Conservation (phyloP, 2,888 invertebrate genomes). For the Drosophila limbata region DNA sequence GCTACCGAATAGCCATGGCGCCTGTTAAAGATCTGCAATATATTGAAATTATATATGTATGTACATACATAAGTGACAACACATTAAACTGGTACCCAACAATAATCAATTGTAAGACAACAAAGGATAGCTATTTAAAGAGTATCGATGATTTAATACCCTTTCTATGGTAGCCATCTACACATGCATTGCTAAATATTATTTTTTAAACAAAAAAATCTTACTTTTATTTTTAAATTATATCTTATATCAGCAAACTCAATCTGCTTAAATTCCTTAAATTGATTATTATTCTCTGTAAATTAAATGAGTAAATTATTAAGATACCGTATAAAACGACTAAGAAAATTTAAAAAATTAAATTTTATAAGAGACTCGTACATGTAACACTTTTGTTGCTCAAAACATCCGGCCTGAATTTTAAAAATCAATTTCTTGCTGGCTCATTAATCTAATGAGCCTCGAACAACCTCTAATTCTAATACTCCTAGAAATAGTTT, state of each 20-base stretch:
- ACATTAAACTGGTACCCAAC: not conserved
- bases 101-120: not conserved
- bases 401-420: constrained; percentile 24
- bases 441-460: constrained; percentile 9
- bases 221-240: no score
- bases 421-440: constrained; percentile 8
- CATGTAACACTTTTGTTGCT: constrained; percentile 3
- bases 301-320: not conserved
- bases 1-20: constrained; percentile 13
- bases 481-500: not conserved
- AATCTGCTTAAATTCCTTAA: no score
- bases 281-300: no score
- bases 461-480: not conserved
- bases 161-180: not conserved
- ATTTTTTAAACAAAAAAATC: no score
- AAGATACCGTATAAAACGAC: not conserved
- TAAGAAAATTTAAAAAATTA: no score
- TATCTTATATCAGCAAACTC: no score
- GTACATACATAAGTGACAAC: not conserved
- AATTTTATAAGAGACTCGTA: not conserved
- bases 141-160: not conserved
- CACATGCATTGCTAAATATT: not conserved
- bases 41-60: not conserved
- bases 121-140: not conserved
- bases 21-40: constrained; percentile 6